A percentile compares a stretch with the other conserved stretches of the same genome.
phyloP scores from a whole-genome alignment of 2,113 vertebrate species.

The Pseudorasbora parva region DNA sequence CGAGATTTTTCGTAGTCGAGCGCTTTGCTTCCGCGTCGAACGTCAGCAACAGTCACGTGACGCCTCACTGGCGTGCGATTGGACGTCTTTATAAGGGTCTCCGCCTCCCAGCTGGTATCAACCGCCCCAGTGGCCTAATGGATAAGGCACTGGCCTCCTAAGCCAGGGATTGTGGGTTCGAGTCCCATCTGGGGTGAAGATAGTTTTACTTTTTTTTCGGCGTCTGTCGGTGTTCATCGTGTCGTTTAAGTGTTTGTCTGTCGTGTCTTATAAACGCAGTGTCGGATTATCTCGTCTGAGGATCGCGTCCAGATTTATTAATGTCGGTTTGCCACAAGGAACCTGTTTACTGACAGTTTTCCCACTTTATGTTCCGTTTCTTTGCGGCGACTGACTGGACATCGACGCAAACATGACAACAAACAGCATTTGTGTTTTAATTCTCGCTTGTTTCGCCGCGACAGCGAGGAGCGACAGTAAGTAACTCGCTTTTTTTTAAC shows the following conservation, averaged over 20 bases:
- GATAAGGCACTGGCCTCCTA: slow-evolving; percentile 60
- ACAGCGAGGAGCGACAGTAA: slow-evolving; percentile 19
- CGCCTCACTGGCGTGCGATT: rapidly evolving
- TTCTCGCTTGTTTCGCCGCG: neutral
- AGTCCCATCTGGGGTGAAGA: slow-evolving; percentile 54
- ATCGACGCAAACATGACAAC: neutral
- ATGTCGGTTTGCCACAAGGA: neutral
- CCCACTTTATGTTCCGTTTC: neutral
- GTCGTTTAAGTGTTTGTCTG: too few species aligned
- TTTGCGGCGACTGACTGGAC: neutral
- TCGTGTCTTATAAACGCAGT: neutral
- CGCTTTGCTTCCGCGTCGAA: neutral
- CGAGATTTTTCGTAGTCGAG: neutral
- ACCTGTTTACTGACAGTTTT: neutral
- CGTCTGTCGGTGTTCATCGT: neutral
- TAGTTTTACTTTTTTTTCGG: neutral
- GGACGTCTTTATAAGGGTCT: neutral
- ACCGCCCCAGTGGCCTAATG: slow-evolving; percentile 55
- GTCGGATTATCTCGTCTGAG: neutral
- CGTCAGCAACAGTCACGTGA: neutral
- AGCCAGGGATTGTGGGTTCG: slow-evolving; percentile 59
- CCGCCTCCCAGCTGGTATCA: rapidly evolving
- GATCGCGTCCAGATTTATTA: neutral
- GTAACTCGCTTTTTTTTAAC: neutral
- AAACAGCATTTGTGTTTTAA: neutral